phyloP scores from a whole-genome alignment of 2,888 invertebrate genomes.

The Chironomus riparius region DNA sequence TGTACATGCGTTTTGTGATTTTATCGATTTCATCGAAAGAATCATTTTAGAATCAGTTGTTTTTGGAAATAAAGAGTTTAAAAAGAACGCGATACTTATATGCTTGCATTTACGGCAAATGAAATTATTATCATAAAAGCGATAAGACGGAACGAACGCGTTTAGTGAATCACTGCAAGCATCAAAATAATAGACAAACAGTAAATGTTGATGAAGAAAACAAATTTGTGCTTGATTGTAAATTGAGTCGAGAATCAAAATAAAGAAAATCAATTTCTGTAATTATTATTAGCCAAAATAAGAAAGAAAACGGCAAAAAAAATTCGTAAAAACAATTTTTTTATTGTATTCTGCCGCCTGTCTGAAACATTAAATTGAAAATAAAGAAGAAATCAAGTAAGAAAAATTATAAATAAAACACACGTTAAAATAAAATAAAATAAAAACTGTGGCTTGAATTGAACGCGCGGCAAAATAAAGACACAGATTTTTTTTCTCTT shows the following conservation, averaged over 20 bases:
- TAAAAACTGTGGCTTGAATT: background rate
- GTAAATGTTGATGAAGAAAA: background rate
- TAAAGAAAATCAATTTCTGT: constrained; percentile 19
- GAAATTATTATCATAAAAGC: background rate
- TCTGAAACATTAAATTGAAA: background rate
- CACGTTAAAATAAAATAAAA: constrained; percentile 1
- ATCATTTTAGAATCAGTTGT: no score
- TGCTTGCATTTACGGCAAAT: background rate
- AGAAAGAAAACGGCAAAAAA: background rate
- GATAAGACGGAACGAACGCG: background rate
- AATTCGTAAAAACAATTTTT: background rate
- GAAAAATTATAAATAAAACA: constrained; percentile 23
- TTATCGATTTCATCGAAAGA: background rate
- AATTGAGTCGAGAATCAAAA: background rate
- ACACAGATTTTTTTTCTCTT: background rate
- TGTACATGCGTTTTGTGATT: background rate
- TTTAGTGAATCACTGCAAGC: background rate
- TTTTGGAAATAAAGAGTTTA: background rate
- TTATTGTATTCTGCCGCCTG: background rate
- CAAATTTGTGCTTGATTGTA: background rate
- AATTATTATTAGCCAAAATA: background rate
- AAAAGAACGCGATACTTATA: background rate
- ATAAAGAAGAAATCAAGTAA: background rate
- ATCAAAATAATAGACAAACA: background rate
- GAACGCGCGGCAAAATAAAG: background rate